Base-by-base conservation (phyloP, 2,113 vertebrate genomes). In the Tympanuchus pallidicinctus region DNA sequence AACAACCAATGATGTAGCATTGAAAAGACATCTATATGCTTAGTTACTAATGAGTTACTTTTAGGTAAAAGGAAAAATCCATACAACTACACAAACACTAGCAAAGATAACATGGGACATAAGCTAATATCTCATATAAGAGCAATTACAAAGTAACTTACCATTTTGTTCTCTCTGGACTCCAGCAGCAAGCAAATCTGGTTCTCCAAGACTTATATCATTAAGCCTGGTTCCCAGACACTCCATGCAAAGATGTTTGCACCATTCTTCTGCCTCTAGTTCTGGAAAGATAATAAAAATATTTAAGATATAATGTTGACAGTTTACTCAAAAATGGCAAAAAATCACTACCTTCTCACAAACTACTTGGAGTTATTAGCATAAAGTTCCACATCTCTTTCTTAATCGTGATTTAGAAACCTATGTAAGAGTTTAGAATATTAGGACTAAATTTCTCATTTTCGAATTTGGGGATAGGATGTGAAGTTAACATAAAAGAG, bases 201-300 rank as follows among this genome's bases (percentile, higher is more conserved):
- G 99, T 89, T 99, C 99, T 57, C 99, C 99, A 28, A 99, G 98
- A 96, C 99, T 99, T 98, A 99, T 99, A 97, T 99, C 99, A 94
- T 99, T 99, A 83, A 99, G 98, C 71, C 99, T 98, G 90, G 98
- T 99, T 96, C 99, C 99, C 94, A 99, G 97, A 93, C 99, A 99
- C 97, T 99, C 99, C 97, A 99, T 96, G 86, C 99, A 99, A 90
- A 99, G 98, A 89, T 99, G 98, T 90, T 99, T 99, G 96, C 99
- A 99, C 99, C 99, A 99, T 86, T 99, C 99, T 96, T 99, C 99
- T 3, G 99, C 99, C 95, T 99, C 99, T 95, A 99, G 97, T 96
- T 99, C 99, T 99, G 97, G 15, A 65, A 95, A 98, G 85, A 94
- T 2, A 94, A 83, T 80, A 38, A 74, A 64, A 38, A 5, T 2